Evolutionary conservation across 2,888 invertebrate species (phyloP).

Genomic region (Ecliptopera silaceata): DNA sequence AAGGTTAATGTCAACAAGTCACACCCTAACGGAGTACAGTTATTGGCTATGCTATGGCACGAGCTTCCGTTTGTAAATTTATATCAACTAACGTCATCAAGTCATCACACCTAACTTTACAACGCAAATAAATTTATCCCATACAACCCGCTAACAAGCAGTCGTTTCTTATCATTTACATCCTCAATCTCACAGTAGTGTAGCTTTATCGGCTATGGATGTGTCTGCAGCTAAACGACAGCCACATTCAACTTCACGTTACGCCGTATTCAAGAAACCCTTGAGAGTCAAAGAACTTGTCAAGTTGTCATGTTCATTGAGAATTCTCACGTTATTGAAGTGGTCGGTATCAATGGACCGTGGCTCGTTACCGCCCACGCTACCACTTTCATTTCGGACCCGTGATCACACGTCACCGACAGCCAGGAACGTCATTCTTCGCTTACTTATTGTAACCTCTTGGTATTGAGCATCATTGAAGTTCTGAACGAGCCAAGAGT

Average conservation of each 20-base stretch:
- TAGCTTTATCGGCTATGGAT: too few relatives aligned
- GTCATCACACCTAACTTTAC: too few relatives aligned
- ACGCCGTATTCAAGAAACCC: too few relatives aligned
- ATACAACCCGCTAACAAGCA: too few relatives aligned
- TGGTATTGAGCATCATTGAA: slow-evolving; percentile 56
- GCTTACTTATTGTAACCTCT: slow-evolving; percentile 44
- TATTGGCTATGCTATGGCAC: slow-evolving; percentile 2
- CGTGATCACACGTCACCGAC: slow-evolving; percentile 65
- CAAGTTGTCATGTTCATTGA: slow-evolving; percentile 50
- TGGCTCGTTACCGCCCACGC: slow-evolving; percentile 65
- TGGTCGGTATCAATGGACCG: slow-evolving; percentile 39
- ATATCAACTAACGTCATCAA: not conserved
- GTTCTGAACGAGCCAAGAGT: slow-evolving; percentile 45
- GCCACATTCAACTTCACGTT: too few relatives aligned
- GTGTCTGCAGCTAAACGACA: too few relatives aligned
- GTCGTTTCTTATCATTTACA: too few relatives aligned
- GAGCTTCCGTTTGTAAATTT: not conserved
- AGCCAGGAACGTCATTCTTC: slow-evolving; percentile 61
- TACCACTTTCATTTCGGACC: slow-evolving; percentile 74
- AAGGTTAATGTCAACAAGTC: slow-evolving; percentile 19
- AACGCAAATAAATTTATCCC: too few relatives aligned
- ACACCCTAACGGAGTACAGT: slow-evolving; percentile 3
- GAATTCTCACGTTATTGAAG: slow-evolving; percentile 69
- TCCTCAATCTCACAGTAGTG: too few relatives aligned
- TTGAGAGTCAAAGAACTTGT: slow-evolving; percentile 39